These are phyloP conservation scores for Muscicapa comitata DNA, from an alignment of 2,797 vertebrate species.

Conservation along the genomic window DNA sequence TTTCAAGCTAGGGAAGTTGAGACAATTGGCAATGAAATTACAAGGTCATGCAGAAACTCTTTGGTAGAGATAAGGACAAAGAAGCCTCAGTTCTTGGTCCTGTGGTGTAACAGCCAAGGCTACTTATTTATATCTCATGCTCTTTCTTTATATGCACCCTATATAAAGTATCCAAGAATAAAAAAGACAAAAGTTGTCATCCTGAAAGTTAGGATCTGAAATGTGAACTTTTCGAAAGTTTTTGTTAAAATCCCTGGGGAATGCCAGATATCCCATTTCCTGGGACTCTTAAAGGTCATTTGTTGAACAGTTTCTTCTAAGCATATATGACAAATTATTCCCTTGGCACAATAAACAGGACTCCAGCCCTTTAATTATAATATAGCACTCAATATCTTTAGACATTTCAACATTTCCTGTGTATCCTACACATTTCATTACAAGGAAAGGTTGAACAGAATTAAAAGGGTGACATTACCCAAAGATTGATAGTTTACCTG, in stretches of 20 bases:
- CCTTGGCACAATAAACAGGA: slow-evolving; percentile 72
- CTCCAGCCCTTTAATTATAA: slow-evolving; percentile 78
- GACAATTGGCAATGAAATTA: not conserved
- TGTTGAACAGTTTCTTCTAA: slow-evolving; percentile 68
- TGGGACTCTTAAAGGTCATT: slow-evolving; percentile 77
- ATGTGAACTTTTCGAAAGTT: slow-evolving; percentile 24
- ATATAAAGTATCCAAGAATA: not conserved
- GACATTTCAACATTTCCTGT: slow-evolving; percentile 68
- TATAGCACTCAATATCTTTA: slow-evolving; percentile 73
- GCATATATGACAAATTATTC: slow-evolving; percentile 76
- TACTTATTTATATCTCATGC: not conserved
- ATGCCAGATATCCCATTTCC: slow-evolving; percentile 62
- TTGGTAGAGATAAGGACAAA: not conserved
- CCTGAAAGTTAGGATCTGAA: not conserved
- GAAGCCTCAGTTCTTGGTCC: not conserved
- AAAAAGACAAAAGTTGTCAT: not conserved
- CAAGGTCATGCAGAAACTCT: not conserved
- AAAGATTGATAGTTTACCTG: slow-evolving; percentile 57
- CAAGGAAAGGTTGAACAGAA: slow-evolving; percentile 69
- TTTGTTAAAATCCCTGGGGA: slow-evolving; percentile 46
- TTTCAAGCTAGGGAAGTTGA: not conserved
- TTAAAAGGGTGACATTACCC: slow-evolving; percentile 51
- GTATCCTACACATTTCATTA: slow-evolving; percentile 69
- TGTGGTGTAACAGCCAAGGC: not conserved
- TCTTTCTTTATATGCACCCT: not conserved